These are phyloP conservation scores for Trematomus bernacchii DNA, from an alignment of 2,797 vertebrate species.

Conservation along the genomic window DNA sequence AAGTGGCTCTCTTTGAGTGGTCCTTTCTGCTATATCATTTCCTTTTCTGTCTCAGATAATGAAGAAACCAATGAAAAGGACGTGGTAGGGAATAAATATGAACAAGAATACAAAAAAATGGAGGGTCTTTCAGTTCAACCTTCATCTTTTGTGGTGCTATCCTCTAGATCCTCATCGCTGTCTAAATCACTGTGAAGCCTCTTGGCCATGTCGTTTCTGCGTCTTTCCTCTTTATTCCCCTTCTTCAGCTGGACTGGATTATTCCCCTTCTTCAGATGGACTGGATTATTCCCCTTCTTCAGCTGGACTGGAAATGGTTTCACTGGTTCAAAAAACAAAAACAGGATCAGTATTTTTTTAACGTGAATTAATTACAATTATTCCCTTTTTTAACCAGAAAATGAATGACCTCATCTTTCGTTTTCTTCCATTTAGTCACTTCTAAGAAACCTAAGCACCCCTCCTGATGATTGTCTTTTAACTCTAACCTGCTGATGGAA, in stretches of 20 bases:
- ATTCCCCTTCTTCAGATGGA: conserved; percentile 89
- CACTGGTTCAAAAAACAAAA: conserved; percentile 75
- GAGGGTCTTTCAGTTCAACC: conserved; percentile 63
- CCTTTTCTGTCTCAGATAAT: conserved; percentile 51
- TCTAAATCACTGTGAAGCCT: conserved; percentile 92
- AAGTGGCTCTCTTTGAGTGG: conserved; percentile 45
- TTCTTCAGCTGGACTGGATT: conserved; percentile 89
- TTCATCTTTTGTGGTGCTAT: conserved; percentile 85
- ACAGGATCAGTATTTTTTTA: background rate
- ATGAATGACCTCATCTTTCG: background rate
- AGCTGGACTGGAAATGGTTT: conserved; percentile 87
- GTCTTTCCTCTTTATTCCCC: conserved; percentile 89
- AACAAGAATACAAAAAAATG: conserved; percentile 48
- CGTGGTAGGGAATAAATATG: conserved; percentile 44
- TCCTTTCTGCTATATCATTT: conserved; percentile 34
- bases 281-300: conserved; percentile 90
- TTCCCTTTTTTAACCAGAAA: background rate
- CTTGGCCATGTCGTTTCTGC: conserved; percentile 88
- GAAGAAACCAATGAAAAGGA: conserved; percentile 49
- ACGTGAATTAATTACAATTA: background rate
- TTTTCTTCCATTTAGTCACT: background rate
- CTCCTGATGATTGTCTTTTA: background rate
- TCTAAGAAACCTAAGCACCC: background rate
- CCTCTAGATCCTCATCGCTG: conserved; percentile 92
- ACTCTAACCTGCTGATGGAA: conserved; percentile 72